These are phyloP conservation scores for Eupithecia tripunctaria DNA, from an alignment of 2,888 invertebrate species.

Conservation along the genomic window DNA sequence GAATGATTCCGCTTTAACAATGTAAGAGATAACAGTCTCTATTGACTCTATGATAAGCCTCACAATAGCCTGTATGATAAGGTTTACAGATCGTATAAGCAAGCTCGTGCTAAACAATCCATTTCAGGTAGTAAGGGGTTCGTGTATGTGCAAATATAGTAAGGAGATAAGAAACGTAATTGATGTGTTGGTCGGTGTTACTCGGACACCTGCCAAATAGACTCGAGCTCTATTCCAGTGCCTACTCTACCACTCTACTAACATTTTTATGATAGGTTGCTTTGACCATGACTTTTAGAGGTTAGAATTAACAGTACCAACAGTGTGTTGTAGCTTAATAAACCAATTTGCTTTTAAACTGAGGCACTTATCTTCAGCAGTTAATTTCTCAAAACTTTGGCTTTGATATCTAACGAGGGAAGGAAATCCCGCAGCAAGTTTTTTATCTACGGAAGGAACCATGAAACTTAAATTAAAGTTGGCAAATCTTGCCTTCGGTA, in stretches of 20 bases:
- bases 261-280: neutral
- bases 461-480: neutral
- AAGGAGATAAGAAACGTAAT: constrained; percentile 45
- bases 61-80: constrained; percentile 42
- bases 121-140: constrained; percentile 45
- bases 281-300: neutral
- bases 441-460: neutral
- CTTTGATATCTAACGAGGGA: neutral
- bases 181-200: constrained; percentile 39
- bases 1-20: constrained; percentile 36
- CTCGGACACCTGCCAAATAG: constrained; percentile 42
- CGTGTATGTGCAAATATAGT: constrained; percentile 41
- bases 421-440: neutral
- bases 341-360: neutral
- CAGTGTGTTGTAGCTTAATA: neutral
- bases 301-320: neutral
- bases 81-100: constrained; percentile 47
- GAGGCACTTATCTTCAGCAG: neutral
- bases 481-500: neutral
- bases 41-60: constrained; percentile 27
- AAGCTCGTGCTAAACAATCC: constrained; percentile 44
- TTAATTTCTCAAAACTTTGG: neutral
- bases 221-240: constrained; percentile 31
- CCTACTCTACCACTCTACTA: neutral
- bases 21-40: constrained; percentile 34